phyloP scores from a whole-genome alignment of 2,113 vertebrate species.

The Microtus montanus region DNA sequence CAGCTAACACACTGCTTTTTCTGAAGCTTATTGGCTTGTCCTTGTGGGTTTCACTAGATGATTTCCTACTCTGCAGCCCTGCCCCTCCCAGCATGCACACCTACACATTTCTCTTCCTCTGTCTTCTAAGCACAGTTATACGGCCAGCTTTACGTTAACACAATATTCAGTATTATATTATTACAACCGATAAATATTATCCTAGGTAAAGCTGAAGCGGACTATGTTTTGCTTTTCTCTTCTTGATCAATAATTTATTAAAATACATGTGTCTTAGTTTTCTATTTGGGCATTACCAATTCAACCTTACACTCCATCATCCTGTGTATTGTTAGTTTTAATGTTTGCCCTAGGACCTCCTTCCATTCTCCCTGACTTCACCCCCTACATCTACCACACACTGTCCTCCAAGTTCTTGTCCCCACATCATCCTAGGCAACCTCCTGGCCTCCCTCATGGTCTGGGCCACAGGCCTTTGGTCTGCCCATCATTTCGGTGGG shows the following conservation, averaged over 20 bases:
- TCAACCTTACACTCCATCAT: background rate
- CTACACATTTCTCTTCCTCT: background rate
- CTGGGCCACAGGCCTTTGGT: background rate
- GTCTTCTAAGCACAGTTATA: background rate
- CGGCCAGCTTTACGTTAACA: background rate
- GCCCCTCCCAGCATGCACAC: background rate
- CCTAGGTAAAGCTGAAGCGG: background rate
- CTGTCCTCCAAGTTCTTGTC: background rate
- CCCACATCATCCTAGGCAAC: too few relatives aligned
- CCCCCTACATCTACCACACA: too few relatives aligned
- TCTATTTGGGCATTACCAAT: background rate
- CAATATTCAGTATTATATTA: background rate
- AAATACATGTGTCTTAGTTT: background rate
- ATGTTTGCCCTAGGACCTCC: background rate
- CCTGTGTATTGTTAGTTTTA: background rate
- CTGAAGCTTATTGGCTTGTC: background rate
- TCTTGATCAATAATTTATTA: background rate
- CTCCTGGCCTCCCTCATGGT: background rate
- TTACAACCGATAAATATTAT: background rate
- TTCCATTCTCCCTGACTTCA: background rate
- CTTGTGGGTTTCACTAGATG: background rate
- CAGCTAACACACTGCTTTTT: background rate
- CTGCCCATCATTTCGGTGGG: background rate
- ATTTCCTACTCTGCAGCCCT: background rate
- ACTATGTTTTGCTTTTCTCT: background rate